A percentile compares a stretch with the other conserved stretches of the same genome.
These are phyloP conservation scores for Nomada ferruginata DNA, from an alignment of 2,888 invertebrate species.

Conservation along the genomic window DNA sequence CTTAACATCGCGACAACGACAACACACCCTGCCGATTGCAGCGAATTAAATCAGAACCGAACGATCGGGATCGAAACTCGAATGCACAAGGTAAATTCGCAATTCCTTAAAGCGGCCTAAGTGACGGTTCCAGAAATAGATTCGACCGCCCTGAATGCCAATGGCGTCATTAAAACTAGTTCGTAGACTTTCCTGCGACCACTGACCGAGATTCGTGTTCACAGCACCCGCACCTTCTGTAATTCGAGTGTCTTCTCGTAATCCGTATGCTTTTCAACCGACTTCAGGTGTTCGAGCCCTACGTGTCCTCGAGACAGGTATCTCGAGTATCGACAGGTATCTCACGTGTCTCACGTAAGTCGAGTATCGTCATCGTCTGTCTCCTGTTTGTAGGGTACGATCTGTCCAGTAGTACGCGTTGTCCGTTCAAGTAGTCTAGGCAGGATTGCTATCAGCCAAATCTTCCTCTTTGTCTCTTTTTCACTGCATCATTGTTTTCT, in stretches of 20 bases:
- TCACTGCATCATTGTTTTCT: no score
- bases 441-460: constrained; percentile 6
- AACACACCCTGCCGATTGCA: not conserved
- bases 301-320: constrained; percentile 53
- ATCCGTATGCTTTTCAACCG: constrained; percentile 52
- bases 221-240: constrained; percentile 36
- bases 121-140: constrained; percentile 39
- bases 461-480: no score
- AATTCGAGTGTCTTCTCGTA: constrained; percentile 62
- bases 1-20: not conserved
- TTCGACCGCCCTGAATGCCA: constrained; percentile 48
- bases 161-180: constrained; percentile 58
- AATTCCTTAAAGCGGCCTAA: constrained; percentile 33
- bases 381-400: constrained; percentile 31
- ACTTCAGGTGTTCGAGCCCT: constrained; percentile 35
- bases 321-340: constrained; percentile 66
- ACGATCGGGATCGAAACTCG: not conserved
- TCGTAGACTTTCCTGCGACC: constrained; percentile 55
- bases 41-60: not conserved
- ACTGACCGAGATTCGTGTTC: constrained; percentile 64
- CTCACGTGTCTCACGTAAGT: constrained; percentile 62
- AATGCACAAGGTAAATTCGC: constrained; percentile 7
- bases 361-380: constrained; percentile 53
- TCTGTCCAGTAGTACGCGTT: constrained; percentile 21
- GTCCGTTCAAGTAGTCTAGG: constrained; percentile 37